Conservation (phyloP, 1,140 invertebrate genomes). For the Musca domestica region DNA sequence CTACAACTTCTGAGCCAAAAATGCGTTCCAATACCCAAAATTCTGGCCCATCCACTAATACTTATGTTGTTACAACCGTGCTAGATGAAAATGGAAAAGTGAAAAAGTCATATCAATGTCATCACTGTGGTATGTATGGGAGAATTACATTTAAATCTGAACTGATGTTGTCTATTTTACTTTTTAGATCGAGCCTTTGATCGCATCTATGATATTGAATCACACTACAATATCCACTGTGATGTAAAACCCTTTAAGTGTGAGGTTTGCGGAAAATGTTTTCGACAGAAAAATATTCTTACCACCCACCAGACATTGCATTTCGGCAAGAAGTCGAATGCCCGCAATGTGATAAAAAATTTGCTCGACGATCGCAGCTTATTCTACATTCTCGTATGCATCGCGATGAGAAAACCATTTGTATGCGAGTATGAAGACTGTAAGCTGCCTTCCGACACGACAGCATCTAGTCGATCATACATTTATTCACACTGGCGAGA, state of each 20-base stretch:
- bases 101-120: conserved; percentile 15
- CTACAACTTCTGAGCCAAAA: too few species aligned
- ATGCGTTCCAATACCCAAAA: neutral
- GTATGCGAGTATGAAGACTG: conserved; percentile 2
- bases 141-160: neutral
- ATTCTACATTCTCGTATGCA: conserved; percentile 18
- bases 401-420: conserved; percentile 16
- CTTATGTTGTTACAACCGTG: neutral
- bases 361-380: conserved; percentile 6
- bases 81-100: conserved; percentile 12
- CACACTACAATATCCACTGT: conserved; percentile 4
- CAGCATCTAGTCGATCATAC: conserved; percentile 12
- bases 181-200: conserved; percentile 3
- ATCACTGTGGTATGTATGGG: conserved; percentile 9
- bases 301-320: conserved; percentile 14
- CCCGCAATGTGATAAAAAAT: conserved; percentile 7
- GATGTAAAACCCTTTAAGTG: conserved; percentile 13
- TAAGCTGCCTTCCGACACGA: neutral
- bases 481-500: conserved; percentile 1
- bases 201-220: conserved; percentile 12
- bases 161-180: too few species aligned
- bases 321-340: conserved; percentile 17
- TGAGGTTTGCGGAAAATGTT: conserved; percentile 16
- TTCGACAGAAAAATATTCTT: conserved; percentile 15
- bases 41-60: too few species aligned